Evolutionary conservation across 2,888 invertebrate genomes (phyloP).

Genomic region (Aelia acuminata): DNA sequence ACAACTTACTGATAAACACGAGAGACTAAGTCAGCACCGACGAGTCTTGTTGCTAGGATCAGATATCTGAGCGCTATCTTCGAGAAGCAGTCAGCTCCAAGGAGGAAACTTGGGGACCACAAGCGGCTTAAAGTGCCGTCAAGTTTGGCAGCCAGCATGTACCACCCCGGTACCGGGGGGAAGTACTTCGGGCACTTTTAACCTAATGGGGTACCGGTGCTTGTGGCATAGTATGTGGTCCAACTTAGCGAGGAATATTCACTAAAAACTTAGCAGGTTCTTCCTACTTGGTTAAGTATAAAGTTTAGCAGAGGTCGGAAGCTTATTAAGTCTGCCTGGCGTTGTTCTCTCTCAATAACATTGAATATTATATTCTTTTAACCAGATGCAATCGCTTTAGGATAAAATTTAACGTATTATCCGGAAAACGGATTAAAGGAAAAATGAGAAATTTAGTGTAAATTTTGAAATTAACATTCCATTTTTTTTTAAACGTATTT

Average conservation of each 20-base stretch:
- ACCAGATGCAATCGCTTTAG: too few relatives aligned
- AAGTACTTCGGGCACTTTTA: not conserved
- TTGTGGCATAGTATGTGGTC: not conserved
- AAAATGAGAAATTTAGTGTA: too few relatives aligned
- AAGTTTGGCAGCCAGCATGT: not conserved
- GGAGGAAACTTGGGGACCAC: not conserved
- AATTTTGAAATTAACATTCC: too few relatives aligned
- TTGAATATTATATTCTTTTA: too few relatives aligned
- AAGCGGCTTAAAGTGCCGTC: slow-evolving; percentile 8
- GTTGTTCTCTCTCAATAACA: not conserved
- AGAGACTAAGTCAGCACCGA: not conserved
- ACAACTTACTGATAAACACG: not conserved
- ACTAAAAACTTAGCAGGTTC: not conserved
- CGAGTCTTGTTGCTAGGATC: not conserved
- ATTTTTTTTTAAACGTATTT: too few relatives aligned
- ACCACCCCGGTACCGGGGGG: not conserved
- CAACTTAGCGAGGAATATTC: not conserved
- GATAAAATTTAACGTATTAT: too few relatives aligned
- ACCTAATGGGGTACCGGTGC: not conserved
- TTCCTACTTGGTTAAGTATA: not conserved
- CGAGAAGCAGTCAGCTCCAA: not conserved
- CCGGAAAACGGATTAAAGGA: too few relatives aligned
- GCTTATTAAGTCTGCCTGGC: not conserved
- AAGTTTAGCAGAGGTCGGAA: not conserved
- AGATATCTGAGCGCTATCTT: not conserved